These are phyloP conservation scores for Pangasius krempfi DNA, from an alignment of 2,797 vertebrate species.

Conservation along the genomic window DNA sequence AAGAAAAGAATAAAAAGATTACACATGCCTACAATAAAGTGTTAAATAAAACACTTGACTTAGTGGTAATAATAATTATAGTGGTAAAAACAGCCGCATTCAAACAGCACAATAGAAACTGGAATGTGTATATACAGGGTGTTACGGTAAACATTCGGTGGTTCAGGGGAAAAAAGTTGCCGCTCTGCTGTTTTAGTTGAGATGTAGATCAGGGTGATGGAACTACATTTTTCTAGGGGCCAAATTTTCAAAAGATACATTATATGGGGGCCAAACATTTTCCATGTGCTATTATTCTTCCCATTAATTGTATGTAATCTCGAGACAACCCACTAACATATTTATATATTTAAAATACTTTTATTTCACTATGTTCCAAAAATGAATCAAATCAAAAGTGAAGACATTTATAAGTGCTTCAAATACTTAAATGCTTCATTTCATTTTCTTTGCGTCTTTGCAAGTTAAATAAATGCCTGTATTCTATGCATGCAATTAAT, in stretches of 20 bases:
- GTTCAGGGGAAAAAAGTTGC: no score
- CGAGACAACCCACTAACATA: background rate
- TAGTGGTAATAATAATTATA: background rate
- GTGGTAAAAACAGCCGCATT: background rate
- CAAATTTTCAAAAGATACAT: background rate
- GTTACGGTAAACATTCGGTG: background rate
- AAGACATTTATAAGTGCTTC: background rate
- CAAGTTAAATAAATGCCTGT: background rate
- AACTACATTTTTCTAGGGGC: background rate
- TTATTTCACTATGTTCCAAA: background rate
- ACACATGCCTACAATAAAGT: no score
- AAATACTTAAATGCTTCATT: background rate
- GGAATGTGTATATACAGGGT: background rate
- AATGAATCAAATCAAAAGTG: background rate
- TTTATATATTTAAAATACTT: background rate
- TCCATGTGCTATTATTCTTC: background rate
- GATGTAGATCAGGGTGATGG: no score
- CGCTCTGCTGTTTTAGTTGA: no score
- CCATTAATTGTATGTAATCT: background rate
- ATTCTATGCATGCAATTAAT: background rate
- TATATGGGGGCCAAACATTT: background rate
- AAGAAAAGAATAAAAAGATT: background rate
- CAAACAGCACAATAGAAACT: background rate
- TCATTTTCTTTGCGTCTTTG: background rate
- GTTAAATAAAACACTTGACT: background rate